These are phyloP conservation scores for Panopea generosa DNA, from an alignment of 2,888 invertebrate species.

Conservation along the genomic window DNA sequence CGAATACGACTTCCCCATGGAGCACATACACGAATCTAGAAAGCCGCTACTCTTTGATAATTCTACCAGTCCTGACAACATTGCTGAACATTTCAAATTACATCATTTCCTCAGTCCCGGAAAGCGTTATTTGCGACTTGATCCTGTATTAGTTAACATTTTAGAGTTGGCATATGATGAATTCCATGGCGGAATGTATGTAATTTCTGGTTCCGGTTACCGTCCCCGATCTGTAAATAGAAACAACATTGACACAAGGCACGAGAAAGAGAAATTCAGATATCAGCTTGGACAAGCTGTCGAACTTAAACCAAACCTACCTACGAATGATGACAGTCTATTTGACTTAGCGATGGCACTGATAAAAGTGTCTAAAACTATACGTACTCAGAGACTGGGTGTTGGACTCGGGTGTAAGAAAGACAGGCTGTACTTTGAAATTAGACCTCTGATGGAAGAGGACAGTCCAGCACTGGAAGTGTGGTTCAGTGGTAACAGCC, in stretches of 20 bases:
- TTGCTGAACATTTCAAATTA: conserved; percentile 58
- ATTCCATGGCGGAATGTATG: conserved; percentile 43
- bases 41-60: conserved; percentile 55
- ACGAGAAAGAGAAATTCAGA: conserved; percentile 54
- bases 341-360: conserved; percentile 46
- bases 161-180: conserved; percentile 60
- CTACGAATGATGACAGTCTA: conserved; percentile 31
- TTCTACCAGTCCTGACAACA: conserved; percentile 29
- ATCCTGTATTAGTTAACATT: conserved; percentile 56
- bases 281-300: conserved; percentile 69
- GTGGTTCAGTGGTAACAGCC: conserved; percentile 56
- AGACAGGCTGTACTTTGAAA: conserved; percentile 62
- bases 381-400: conserved; percentile 48
- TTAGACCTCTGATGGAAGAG: conserved; percentile 49
- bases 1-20: conserved; percentile 57
- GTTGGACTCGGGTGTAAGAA: conserved; percentile 63
- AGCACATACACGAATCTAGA: conserved; percentile 45
- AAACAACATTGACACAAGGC: conserved; percentile 60
- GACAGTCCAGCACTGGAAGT: conserved; percentile 46
- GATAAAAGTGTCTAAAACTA: conserved; percentile 48
- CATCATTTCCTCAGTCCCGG: conserved; percentile 51
- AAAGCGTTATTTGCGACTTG: conserved; percentile 63
- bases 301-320: conserved; percentile 54
- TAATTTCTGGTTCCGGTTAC: conserved; percentile 60
- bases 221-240: conserved; percentile 61